Conservation (phyloP, 2,888 invertebrate genomes). For the Drosophila kanekoi region DNA sequence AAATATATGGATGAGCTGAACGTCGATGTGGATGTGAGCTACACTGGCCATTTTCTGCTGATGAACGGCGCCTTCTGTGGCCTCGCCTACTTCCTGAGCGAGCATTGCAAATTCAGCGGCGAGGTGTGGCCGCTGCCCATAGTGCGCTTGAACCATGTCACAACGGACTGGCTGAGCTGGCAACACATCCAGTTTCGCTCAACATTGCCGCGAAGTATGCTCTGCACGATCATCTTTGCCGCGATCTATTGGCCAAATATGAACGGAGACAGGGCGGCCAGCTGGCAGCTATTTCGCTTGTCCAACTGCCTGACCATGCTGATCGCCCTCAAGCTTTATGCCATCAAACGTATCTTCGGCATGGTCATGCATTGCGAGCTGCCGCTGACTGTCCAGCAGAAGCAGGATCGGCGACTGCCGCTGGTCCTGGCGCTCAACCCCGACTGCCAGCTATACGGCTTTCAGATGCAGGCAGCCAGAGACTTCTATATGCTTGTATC, state of each 20-base stretch:
- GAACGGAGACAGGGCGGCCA: background rate
- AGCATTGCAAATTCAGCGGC: background rate
- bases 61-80: constrained; percentile 7
- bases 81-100: constrained; percentile 3
- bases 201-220: background rate
- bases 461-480: constrained; percentile 17
- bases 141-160: background rate
- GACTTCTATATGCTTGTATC: constrained; percentile 12
- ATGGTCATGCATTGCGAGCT: background rate
- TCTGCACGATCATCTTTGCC: background rate
- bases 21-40: background rate
- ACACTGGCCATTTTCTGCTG: background rate
- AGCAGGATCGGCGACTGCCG: background rate
- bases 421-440: background rate
- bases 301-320: constrained; percentile 2
- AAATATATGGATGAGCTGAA: background rate
- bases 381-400: constrained; percentile 2
- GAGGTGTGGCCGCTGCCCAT: constrained; percentile 5
- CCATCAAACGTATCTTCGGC: background rate
- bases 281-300: constrained; percentile 1
- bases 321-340: constrained; percentile 14
- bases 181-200: background rate
- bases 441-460: constrained; percentile 5
- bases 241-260: constrained; percentile 1
- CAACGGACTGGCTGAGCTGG: background rate